phyloP scores from a whole-genome alignment of 2,888 invertebrate species.

The Erpobdella octoculata region DNA sequence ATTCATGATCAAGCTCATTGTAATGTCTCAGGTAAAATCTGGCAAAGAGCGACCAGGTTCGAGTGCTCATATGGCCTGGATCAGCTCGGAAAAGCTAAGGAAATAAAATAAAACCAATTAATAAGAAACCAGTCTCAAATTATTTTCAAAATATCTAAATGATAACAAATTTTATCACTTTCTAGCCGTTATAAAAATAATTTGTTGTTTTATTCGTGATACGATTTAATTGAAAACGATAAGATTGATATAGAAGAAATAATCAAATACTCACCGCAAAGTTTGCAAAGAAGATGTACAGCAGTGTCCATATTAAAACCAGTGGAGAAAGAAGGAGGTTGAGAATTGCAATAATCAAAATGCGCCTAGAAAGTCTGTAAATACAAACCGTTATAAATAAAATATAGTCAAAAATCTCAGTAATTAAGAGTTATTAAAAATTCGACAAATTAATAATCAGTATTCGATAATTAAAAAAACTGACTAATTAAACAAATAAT shows the following conservation, averaged over 20 bases:
- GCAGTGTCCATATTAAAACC: slow-evolving; percentile 84
- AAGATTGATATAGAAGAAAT: background rate
- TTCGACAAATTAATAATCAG: too few relatives aligned
- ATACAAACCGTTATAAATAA: too few relatives aligned
- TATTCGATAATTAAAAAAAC: too few relatives aligned
- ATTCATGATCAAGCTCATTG: slow-evolving; percentile 95
- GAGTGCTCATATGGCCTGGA: slow-evolving; percentile 67
- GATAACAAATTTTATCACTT: too few relatives aligned
- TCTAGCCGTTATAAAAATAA: too few relatives aligned
- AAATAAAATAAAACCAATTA: background rate
- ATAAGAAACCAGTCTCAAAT: too few relatives aligned
- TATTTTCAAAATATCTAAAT: too few relatives aligned
- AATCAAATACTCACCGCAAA: slow-evolving; percentile 44
- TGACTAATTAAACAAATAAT: too few relatives aligned
- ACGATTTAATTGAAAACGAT: too few relatives aligned
- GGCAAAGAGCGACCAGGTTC: slow-evolving; percentile 86
- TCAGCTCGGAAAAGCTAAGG: slow-evolving; percentile 69
- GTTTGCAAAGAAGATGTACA: slow-evolving; percentile 74
- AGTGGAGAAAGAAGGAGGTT: slow-evolving; percentile 79
- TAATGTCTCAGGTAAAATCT: slow-evolving; percentile 87
- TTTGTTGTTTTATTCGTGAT: too few relatives aligned
- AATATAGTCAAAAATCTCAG: too few relatives aligned
- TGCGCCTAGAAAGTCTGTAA: slow-evolving; percentile 45
- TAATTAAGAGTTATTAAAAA: too few relatives aligned
- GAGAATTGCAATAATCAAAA: slow-evolving; percentile 67